Percentiles rank a stretch among this genome's conserved stretches.
Conservation (phyloP, 1,140 invertebrate genomes). For the Adelges cooleyi region DNA sequence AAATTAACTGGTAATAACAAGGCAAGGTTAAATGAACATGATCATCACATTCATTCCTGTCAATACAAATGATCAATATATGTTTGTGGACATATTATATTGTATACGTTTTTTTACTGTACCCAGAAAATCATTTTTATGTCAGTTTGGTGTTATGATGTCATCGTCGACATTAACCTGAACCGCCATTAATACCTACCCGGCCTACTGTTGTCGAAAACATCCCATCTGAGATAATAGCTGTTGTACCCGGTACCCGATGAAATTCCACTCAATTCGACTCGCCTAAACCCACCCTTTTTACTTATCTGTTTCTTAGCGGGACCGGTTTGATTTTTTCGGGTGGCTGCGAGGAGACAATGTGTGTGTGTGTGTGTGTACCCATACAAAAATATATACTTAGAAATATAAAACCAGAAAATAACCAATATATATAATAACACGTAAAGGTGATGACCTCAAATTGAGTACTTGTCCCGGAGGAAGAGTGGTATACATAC, state of each 20-base stretch:
- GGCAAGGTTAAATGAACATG: no score
- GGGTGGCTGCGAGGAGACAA: background rate
- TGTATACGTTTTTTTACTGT: no score
- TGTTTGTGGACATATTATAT: no score
- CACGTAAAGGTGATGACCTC: conserved; percentile 1
- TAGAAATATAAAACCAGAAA: conserved; percentile 7
- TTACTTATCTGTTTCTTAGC: background rate
- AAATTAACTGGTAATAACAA: no score
- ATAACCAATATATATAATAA: background rate
- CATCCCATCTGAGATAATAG: no score
- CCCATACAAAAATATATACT: background rate
- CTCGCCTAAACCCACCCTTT: background rate
- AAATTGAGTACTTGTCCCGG: background rate
- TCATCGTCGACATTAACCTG: no score
- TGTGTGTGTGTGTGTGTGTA: background rate
- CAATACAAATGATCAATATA: no score
- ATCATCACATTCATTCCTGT: no score
- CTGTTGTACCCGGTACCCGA: background rate
- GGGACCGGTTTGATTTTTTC: conserved; percentile 12
- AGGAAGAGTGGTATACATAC: background rate
- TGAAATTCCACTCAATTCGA: conserved; percentile 8
- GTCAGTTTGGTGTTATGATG: no score
- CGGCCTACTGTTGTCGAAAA: no score
- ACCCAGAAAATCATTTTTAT: no score
- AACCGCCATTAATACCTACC: no score